Evolutionary conservation across 2,113 vertebrate species (phyloP).

Genomic region (Macquaria ambigua): DNA sequence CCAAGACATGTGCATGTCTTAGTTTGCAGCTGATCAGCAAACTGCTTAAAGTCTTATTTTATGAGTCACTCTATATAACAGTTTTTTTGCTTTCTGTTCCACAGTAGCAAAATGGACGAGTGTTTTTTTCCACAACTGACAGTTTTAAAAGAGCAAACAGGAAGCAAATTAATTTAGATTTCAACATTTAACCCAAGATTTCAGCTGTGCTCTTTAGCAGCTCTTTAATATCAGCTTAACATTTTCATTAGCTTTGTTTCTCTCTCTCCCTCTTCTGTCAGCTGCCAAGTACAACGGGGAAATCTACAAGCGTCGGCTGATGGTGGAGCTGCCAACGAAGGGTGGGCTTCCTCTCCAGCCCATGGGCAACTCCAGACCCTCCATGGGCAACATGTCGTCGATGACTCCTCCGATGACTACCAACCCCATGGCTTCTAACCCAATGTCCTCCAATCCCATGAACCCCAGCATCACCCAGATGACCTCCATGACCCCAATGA

Average conservation of each 20-base stretch:
- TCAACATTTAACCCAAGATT: neutral
- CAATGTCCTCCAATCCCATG: slow-evolving; percentile 70
- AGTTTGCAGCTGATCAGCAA: slow-evolving; percentile 29
- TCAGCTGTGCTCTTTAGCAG: neutral
- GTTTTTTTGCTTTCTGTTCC: slow-evolving; percentile 11
- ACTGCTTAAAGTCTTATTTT: slow-evolving; percentile 18
- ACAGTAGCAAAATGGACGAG: too few relatives aligned
- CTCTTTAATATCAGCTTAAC: neutral
- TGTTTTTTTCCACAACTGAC: neutral
- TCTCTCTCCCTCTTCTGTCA: slow-evolving; percentile 68
- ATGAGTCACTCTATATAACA: slow-evolving; percentile 42
- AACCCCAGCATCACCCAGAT: slow-evolving; percentile 61
- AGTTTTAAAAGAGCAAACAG: slow-evolving; percentile 2
- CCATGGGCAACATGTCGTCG: slow-evolving; percentile 73
- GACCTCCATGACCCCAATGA: slow-evolving; percentile 58
- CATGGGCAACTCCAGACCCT: slow-evolving; percentile 85
- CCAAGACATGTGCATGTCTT: neutral
- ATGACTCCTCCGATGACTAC: slow-evolving; percentile 69
- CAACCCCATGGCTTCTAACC: slow-evolving; percentile 75
- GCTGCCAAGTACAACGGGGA: slow-evolving; percentile 96
- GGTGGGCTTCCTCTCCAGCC: slow-evolving; percentile 93
- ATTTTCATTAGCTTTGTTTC: slow-evolving; percentile 23
- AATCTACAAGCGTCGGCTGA: slow-evolving; percentile 93
- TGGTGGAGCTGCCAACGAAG: slow-evolving; percentile 93
- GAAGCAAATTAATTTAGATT: neutral